Evolutionary conservation across 64 coral and sea anemone species (phyloP).

Genomic region (Dendrophyllia cribrosa): DNA sequence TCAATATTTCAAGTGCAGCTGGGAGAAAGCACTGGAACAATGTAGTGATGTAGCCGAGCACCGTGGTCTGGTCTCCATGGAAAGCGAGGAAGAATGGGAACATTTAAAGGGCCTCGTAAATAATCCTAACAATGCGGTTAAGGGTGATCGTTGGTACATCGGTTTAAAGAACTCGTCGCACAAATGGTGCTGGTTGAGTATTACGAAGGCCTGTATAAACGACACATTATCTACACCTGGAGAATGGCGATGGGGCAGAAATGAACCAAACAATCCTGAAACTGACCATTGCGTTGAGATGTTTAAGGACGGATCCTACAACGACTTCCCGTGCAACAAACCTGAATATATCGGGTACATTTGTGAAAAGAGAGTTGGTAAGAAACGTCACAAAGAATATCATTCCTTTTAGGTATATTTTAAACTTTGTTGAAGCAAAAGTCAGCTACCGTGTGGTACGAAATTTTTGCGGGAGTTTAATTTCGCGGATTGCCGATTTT

Average conservation of each 20-base stretch:
- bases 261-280: background rate
- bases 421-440: no score
- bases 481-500: no score
- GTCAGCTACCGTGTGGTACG: no score
- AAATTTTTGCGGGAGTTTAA: no score
- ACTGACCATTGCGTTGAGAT: background rate
- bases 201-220: background rate
- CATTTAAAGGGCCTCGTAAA: background rate
- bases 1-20: no score
- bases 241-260: background rate
- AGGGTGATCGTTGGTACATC: background rate
- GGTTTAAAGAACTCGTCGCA: background rate
- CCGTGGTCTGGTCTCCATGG: background rate
- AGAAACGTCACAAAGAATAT: no score
- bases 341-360: background rate
- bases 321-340: background rate
- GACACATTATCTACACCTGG: fast-evolving
- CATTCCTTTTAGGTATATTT: no score
- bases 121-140: background rate
- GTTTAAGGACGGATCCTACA: background rate
- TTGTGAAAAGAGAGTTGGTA: background rate
- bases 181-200: background rate
- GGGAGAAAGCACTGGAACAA: no score
- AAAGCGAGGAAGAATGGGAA: background rate
- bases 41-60: no score